Conservation (phyloP, 2,113 vertebrate species). For the Rafetus swinhoei region DNA sequence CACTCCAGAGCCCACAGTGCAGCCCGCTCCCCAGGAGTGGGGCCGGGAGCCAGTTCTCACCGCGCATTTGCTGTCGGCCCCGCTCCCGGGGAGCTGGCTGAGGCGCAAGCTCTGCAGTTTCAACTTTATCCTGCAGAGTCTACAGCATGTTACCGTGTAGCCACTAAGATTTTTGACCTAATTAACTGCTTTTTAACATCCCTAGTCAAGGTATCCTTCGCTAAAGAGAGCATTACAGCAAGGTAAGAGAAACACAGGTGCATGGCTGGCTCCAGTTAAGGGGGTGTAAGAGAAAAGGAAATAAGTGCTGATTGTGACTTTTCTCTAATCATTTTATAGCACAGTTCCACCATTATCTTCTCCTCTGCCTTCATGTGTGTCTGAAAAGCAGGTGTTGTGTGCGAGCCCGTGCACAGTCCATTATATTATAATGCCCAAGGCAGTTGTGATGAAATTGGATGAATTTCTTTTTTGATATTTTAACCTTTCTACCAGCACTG, state of each 20-base stretch:
- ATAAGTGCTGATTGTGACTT: slow-evolving; percentile 50
- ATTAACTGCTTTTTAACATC: too few relatives aligned
- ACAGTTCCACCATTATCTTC: slow-evolving; percentile 69
- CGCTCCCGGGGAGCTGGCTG: too few relatives aligned
- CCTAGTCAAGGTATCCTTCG: neutral
- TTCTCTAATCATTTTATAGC: slow-evolving; percentile 63
- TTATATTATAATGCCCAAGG: slow-evolving; percentile 40
- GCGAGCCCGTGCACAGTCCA: slow-evolving; percentile 40
- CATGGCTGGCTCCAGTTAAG: neutral
- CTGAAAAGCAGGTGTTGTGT: slow-evolving; percentile 55
- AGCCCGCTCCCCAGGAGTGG: too few relatives aligned
- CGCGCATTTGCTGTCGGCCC: too few relatives aligned
- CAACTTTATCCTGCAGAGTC: too few relatives aligned
- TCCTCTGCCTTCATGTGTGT: slow-evolving; percentile 68
- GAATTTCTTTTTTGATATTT: slow-evolving; percentile 58
- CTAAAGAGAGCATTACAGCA: neutral
- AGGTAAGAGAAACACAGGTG: neutral
- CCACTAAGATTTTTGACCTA: too few relatives aligned
- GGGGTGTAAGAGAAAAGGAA: slow-evolving; percentile 53
- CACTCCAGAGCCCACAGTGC: too few relatives aligned
- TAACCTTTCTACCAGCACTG: slow-evolving; percentile 33
- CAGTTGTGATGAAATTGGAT: slow-evolving; percentile 57
- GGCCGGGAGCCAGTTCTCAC: too few relatives aligned
- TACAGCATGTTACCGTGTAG: too few relatives aligned
- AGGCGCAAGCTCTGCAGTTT: too few relatives aligned